phyloP scores from a whole-genome alignment of 2,888 invertebrate species.

The Drosophila longiperda region DNA sequence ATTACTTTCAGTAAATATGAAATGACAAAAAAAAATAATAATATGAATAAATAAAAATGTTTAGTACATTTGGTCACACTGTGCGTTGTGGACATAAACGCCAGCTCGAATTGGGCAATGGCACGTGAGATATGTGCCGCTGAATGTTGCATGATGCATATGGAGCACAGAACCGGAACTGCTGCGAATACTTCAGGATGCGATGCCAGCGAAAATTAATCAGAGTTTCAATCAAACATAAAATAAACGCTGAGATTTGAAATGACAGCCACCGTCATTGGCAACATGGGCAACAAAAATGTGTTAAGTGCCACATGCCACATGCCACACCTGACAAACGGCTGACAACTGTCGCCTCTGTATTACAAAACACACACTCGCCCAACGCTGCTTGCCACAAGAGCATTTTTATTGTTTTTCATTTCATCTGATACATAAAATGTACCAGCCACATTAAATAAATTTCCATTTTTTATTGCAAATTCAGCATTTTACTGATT shows the following conservation, averaged over 20 bases:
- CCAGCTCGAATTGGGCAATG: constrained; percentile 54
- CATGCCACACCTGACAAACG: constrained; percentile 38
- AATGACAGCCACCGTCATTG: constrained; percentile 45
- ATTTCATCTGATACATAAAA: constrained; percentile 17
- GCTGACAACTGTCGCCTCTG: constrained; percentile 36
- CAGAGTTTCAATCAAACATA: constrained; percentile 77
- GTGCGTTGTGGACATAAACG: constrained; percentile 32
- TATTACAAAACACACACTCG: background rate
- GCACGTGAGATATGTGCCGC: constrained; percentile 40
- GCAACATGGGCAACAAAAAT: constrained; percentile 43
- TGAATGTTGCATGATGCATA: constrained; percentile 32
- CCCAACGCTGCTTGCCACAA: constrained; percentile 7
- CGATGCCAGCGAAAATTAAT: constrained; percentile 67
- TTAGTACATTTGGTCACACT: constrained; percentile 3
- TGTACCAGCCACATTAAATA: background rate
- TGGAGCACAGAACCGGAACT: constrained; percentile 12
- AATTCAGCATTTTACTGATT: background rate
- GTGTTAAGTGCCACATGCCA: constrained; percentile 57
- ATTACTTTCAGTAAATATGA: background rate
- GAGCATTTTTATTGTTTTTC: constrained; percentile 31
- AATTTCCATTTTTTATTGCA: background rate
- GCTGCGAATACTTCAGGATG: constrained; percentile 5
- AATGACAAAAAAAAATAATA: background rate
- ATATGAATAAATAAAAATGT: background rate
- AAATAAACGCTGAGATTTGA: constrained; percentile 75